Evolutionary conservation across 2,888 invertebrate species (phyloP).

Genomic region (Tipula vernalis): DNA sequence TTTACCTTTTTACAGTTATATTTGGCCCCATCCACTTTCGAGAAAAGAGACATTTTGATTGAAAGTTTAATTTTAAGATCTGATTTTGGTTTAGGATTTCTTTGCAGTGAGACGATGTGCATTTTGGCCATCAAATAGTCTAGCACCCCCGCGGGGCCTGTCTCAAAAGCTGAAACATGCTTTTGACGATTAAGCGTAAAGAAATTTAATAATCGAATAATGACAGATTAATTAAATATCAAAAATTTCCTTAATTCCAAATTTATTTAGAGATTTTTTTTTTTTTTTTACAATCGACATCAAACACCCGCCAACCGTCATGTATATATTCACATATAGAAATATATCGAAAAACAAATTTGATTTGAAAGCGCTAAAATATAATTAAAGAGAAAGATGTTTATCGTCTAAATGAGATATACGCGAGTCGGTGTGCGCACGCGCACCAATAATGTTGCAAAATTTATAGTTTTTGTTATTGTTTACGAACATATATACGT

Average conservation of each 20-base stretch:
- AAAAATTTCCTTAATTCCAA: neutral
- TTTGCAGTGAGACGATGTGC: no score
- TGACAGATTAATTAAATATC: neutral
- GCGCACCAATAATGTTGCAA: neutral
- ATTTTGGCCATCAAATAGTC: no score
- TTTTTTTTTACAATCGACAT: neutral
- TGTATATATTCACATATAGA: neutral
- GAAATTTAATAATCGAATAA: neutral
- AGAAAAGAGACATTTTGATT: no score
- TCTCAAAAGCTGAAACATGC: no score
- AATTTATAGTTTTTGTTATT: neutral
- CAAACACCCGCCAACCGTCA: neutral
- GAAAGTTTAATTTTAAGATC: no score
- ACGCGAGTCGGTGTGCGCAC: neutral
- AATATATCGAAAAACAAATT: neutral
- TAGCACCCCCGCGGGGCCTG: no score
- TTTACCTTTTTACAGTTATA: no score
- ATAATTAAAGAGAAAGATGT: neutral
- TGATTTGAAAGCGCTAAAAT: neutral
- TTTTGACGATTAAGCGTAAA: no score
- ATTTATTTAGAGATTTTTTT: neutral
- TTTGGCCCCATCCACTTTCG: no score
- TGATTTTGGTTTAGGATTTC: no score
- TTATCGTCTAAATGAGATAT: neutral
- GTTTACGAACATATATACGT: neutral